Conservation (phyloP, 2,797 vertebrate species). For the Acridotheres tristis region DNA sequence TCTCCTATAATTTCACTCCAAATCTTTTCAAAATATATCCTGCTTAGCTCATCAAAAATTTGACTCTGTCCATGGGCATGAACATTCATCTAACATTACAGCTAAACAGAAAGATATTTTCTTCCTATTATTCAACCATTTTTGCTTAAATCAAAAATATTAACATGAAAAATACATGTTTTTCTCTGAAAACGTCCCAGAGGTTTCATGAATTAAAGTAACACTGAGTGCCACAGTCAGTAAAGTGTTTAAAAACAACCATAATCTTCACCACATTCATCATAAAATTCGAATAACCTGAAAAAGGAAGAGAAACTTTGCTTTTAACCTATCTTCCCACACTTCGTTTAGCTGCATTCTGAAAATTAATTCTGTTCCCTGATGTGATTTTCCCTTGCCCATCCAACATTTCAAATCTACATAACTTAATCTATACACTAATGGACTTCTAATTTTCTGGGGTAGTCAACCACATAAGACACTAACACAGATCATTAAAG, state of each 20-base stretch:
- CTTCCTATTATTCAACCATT: neutral
- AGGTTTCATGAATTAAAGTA: neutral
- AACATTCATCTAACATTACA: neutral
- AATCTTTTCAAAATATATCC: neutral
- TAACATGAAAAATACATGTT: neutral
- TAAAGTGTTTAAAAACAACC: neutral
- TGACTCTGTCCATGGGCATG: neutral
- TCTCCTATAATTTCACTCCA: neutral
- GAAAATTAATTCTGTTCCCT: conserved; percentile 1
- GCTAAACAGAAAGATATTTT: neutral
- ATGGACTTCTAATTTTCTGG: conserved; percentile 57
- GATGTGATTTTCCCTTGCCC: neutral
- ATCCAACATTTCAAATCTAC: conserved; percentile 28
- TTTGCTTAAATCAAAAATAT: neutral
- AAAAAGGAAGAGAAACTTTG: neutral
- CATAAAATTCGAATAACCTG: neutral
- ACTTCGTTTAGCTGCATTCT: neutral
- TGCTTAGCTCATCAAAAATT: neutral
- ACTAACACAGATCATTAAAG: conserved; percentile 37
- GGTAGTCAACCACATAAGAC: conserved; percentile 49
- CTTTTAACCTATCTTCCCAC: neutral
- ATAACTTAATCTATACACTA: conserved; percentile 41
- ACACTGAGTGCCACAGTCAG: neutral
- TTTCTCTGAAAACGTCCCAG: neutral
- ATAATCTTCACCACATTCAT: neutral